A percentile compares a stretch with the other conserved stretches of the same genome.
Evolutionary conservation across 2,797 vertebrate species (phyloP).

Genomic region (Spheniscus humboldti): DNA sequence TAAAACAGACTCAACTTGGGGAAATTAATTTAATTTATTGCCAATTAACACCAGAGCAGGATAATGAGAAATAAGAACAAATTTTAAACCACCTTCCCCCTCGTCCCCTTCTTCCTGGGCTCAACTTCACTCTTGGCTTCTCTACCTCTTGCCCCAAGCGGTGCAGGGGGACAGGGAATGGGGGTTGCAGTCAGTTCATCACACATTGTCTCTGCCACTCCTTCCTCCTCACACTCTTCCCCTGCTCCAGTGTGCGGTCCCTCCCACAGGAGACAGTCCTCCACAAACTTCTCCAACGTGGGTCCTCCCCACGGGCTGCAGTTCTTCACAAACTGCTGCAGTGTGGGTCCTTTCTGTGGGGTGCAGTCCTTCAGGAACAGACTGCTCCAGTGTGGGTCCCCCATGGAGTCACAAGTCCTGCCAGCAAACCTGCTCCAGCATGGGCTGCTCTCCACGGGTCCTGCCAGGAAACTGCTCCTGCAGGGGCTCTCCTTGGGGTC

Average conservation of each 20-base stretch:
- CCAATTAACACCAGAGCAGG: not conserved
- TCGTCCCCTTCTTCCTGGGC: not conserved
- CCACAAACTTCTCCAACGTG: not conserved
- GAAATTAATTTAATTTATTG: not conserved
- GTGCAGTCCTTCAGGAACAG: not conserved
- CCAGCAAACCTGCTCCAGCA: not conserved
- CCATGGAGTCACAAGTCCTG: not conserved
- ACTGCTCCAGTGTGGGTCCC: not conserved
- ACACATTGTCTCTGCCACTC: accelerated
- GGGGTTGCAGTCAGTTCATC: not conserved
- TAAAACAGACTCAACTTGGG: not conserved
- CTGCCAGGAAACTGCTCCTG: not conserved
- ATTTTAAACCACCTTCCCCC: not conserved
- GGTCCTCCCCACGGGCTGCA: not conserved
- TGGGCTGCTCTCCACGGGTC: too few relatives aligned
- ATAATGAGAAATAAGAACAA: not conserved
- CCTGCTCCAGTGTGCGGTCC: accelerated
- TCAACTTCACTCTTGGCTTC: not conserved
- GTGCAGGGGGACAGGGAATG: not conserved
- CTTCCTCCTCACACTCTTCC: not conserved
- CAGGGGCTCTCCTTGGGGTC: too few relatives aligned
- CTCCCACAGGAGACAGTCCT: not conserved
- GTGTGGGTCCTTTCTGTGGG: accelerated
- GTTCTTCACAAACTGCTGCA: not conserved
- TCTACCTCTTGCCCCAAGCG: not conserved